Evolutionary conservation across 1,140 invertebrate genomes (phyloP), one percentile per base, ranked within the genome.

Genomic region (Drosophila ercepeae): DNA sequence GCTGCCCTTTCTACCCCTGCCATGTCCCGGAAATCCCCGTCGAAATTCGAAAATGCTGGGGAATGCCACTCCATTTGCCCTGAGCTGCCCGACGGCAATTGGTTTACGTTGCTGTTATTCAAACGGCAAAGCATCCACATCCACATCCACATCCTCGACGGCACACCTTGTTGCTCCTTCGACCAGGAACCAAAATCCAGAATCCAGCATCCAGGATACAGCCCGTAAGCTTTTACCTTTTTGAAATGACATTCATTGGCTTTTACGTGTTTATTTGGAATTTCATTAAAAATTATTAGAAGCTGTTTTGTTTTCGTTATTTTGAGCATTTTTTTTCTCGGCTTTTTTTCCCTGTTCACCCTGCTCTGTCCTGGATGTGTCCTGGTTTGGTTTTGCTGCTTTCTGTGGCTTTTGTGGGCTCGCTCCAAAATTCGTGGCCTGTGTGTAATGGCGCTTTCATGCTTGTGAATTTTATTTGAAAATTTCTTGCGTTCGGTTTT

Each of bases 271-370:
- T 84, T 84, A 84, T 84, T 84, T 84, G 81, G 81, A 84, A 84
- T 84, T 84, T 84, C 81, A 84, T 84, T 84, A 84, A 84, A 84
- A 84, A 84, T 84, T 84, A 84, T 84, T 84, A 84, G 81, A 84
- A 84, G 81, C 82, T 88, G 81, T 84, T 84, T 84, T 84, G 81
- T 84, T 84, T 67, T 68, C 45, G 61, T 64, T 67, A 19, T 61
- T 44, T 39, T 55, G n/a, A 16, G 14, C 14, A 16, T 39, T 27
- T 25, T 42, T 42, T 36, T 36, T 3, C n/a, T 45, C 42, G 9
- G n/a, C 2, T 45, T 27, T 49, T 9, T 27, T 49, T 0, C 7
- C 5, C 5, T 39, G 13, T 39, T 36, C 14, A 7, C 1, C 36
- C 36, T 13, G 39, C 11, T 14, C 11, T 23, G 8, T 21, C 29